These are phyloP conservation scores for Ochotona curzoniae DNA, from an alignment of 2,113 vertebrate species.

Conservation along the genomic window DNA sequence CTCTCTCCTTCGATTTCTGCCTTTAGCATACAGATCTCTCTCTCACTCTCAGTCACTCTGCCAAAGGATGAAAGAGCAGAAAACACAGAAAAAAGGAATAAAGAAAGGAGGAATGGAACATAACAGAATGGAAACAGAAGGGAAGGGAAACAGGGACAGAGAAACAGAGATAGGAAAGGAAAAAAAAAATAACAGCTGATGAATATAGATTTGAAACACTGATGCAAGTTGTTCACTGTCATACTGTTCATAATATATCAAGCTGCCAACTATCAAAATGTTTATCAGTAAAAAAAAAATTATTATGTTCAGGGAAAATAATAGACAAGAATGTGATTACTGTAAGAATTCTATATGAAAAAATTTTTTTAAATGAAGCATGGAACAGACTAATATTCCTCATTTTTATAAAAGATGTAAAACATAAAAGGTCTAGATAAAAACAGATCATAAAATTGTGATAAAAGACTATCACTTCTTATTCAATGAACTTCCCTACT, in stretches of 20 bases:
- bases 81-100: too few relatives aligned
- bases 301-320: background rate
- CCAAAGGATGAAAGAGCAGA: too few relatives aligned
- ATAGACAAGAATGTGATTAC: conserved; percentile 3
- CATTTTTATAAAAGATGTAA: conserved; percentile 41
- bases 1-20: too few relatives aligned
- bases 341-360: background rate
- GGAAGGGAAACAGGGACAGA: too few relatives aligned
- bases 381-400: conserved; percentile 7
- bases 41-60: too few relatives aligned
- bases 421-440: background rate
- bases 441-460: background rate
- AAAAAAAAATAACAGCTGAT: background rate
- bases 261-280: conserved; percentile 31
- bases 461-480: background rate
- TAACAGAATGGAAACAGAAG: background rate
- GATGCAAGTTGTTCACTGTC: background rate
- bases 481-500: background rate
- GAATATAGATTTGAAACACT: background rate
- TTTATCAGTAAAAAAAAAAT: background rate
- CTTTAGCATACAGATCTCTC: too few relatives aligned
- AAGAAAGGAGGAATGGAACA: background rate
- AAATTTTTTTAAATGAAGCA: background rate
- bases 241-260: background rate
- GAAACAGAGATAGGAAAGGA: too few relatives aligned